These are phyloP conservation scores for Characodon lateralis DNA, from an alignment of 2,797 vertebrate genomes.

Conservation along the genomic window DNA sequence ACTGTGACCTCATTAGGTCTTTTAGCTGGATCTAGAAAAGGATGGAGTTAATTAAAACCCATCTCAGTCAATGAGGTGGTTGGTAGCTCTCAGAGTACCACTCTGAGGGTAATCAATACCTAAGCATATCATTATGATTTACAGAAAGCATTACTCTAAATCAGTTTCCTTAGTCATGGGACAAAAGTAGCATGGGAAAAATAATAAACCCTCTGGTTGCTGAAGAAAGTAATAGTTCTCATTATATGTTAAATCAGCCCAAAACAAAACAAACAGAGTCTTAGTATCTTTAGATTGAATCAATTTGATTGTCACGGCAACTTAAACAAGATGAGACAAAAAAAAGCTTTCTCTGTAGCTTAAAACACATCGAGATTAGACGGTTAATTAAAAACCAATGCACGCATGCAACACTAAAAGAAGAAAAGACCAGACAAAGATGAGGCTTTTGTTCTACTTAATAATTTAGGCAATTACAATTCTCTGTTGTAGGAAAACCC, in stretches of 20 bases:
- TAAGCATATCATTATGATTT: constrained; percentile 77
- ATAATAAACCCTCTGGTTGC: constrained; percentile 53
- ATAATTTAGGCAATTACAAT: constrained; percentile 1
- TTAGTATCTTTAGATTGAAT: constrained; percentile 51
- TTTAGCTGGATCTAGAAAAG: constrained; percentile 55
- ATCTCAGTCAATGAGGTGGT: constrained; percentile 54
- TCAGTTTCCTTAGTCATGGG: constrained; percentile 60
- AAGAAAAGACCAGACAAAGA: constrained; percentile 25
- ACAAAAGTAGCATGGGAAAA: constrained; percentile 34
- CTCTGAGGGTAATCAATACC: constrained; percentile 73
- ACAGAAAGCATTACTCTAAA: constrained; percentile 69
- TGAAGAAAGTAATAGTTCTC: constrained; percentile 49
- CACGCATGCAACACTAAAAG: constrained; percentile 18
- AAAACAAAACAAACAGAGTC: constrained; percentile 57
- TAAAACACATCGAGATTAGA: constrained; percentile 28
- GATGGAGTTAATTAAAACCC: constrained; percentile 75
- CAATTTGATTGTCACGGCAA: constrained; percentile 54
- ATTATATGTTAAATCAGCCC: constrained; percentile 51
- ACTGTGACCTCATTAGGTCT: constrained; percentile 73
- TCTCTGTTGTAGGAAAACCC: constrained; percentile 24
- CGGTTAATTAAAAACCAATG: constrained; percentile 30
- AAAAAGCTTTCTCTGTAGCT: constrained; percentile 28
- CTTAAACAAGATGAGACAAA: constrained; percentile 29
- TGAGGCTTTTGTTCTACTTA: constrained; percentile 32
- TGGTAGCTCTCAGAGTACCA: constrained; percentile 57